Evolutionary conservation across 2,797 vertebrate species (phyloP), one percentile per base, ranked within the genome.

Genomic region (Glossophaga mutica): DNA sequence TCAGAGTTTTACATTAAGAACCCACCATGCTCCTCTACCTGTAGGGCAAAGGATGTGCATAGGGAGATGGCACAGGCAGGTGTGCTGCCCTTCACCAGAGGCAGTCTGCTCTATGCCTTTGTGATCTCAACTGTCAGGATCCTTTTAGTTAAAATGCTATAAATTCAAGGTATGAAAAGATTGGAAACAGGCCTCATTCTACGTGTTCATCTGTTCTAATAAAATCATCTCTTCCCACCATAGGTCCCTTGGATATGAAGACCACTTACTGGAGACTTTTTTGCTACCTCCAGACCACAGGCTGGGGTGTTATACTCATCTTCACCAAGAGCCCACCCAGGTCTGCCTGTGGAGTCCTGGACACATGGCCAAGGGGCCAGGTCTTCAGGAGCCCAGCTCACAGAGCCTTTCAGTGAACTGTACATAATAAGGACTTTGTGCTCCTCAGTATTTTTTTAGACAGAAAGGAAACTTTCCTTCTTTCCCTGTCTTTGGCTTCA

Each of bases 401-500:
- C 78, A 74, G 62, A 96, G 46, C 18, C 6, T 2, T 0, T 78
- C 65, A 15, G 3, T 39, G 68, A 79, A n/a, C 2, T 89, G 76
- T 55, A 34, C 86, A 97, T 77, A 87, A 83, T 29, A 52, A 95
- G 11, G 57, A n/a, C 65, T 96, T 73, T 94, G 44, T 96, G 59
- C n/a, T 83, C 68, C n/a, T 67, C 11, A 0, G 5, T 91, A 19
- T 97, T 95, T 92, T 92, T 97, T 91, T 78, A 94, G 9, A 24
- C 8, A 32, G 1, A 82, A 87, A 90, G 37, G 48, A 97, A 95
- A 96, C n/a, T 83, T 95, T 81, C 26, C 39, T 87, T 1, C 11
- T 87, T 93, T 67, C 37, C 39, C 62, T 82, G 86, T 50, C 82
- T 87, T 86, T 39, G 5, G 62, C 50, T 94, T 96, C 77, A 91